A percentile compares a stretch with the other conserved stretches of the same genome.
Evolutionary conservation across 92 coral and sea anemone species (phyloP).

Genomic region (Porites lobata): DNA sequence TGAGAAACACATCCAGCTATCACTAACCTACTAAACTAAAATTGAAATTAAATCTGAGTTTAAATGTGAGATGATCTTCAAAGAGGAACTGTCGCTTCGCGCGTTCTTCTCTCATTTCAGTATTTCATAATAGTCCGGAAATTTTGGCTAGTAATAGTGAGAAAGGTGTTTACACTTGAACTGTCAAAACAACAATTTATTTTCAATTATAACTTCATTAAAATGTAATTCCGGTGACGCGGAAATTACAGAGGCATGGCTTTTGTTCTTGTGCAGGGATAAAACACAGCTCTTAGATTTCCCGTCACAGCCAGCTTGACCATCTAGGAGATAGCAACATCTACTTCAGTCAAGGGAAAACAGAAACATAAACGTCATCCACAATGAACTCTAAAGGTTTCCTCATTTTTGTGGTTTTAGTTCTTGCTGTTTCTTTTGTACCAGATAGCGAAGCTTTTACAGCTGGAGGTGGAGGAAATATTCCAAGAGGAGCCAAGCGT

Average conservation of each 20-base stretch:
- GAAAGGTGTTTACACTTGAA: conserved; percentile 13
- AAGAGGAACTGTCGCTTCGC: neutral
- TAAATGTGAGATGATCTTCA: neutral
- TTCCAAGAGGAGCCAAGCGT: conserved; percentile 78
- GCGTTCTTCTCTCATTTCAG: neutral
- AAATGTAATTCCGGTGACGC: conserved; percentile 82
- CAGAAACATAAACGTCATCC: neutral
- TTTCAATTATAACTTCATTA: conserved; percentile 78
- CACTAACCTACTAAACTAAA: neutral
- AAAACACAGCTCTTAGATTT: conserved; percentile 24
- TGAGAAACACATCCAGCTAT: neutral
- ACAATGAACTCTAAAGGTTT: conserved; percentile 77
- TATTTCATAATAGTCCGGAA: conserved; percentile 33
- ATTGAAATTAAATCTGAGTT: neutral
- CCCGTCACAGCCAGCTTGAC: conserved; percentile 24
- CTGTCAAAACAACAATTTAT: conserved; percentile 55
- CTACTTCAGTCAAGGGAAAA: neutral
- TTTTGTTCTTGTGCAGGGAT: conserved; percentile 60
- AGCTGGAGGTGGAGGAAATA: conserved; percentile 94
- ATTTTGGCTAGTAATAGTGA: conserved; percentile 8
- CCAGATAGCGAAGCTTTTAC: conserved; percentile 85
- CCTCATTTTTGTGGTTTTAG: conserved; percentile 66
- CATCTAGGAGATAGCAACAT: neutral
- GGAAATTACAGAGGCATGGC: conserved; percentile 81
- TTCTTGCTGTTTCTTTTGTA: conserved; percentile 71